Conservation (phyloP, 2,888 invertebrate species). For the Chromoteleia sp. region DNA sequence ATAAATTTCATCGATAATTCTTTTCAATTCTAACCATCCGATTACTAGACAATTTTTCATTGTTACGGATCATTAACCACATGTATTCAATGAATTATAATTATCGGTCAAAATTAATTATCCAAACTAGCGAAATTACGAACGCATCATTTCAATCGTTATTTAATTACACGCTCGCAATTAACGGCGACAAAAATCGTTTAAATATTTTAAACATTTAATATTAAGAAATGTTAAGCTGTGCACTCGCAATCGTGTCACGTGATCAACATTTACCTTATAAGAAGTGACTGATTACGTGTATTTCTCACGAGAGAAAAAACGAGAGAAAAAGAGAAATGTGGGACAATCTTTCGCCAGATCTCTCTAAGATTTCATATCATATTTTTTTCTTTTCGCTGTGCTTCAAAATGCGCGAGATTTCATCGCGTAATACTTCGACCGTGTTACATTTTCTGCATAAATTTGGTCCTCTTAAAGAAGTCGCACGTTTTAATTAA, state of each 20-base stretch:
- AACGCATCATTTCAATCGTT: neutral
- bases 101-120: no score
- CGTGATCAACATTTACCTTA: conserved; percentile 58
- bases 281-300: conserved; percentile 58
- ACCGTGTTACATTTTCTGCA: conserved; percentile 27
- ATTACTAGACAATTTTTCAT: no score
- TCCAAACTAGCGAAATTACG: neutral
- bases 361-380: conserved; percentile 46
- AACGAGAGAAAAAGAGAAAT: conserved; percentile 33
- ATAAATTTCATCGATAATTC: no score
- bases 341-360: conserved; percentile 54
- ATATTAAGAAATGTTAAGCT: conserved; percentile 44
- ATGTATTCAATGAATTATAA: no score
- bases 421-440: conserved; percentile 37
- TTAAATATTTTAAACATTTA: conserved; percentile 18
- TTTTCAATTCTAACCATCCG: no score
- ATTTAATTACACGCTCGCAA: conserved; percentile 12
- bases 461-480: conserved; percentile 21
- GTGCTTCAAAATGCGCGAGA: conserved; percentile 29
- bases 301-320: conserved; percentile 40
- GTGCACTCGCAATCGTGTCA: conserved; percentile 47
- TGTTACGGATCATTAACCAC: no score
- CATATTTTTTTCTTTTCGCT: conserved; percentile 43
- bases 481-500: neutral
- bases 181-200: conserved; percentile 19